Conservation (phyloP, 2,113 vertebrate genomes). For the Nematolebias whitei region DNA sequence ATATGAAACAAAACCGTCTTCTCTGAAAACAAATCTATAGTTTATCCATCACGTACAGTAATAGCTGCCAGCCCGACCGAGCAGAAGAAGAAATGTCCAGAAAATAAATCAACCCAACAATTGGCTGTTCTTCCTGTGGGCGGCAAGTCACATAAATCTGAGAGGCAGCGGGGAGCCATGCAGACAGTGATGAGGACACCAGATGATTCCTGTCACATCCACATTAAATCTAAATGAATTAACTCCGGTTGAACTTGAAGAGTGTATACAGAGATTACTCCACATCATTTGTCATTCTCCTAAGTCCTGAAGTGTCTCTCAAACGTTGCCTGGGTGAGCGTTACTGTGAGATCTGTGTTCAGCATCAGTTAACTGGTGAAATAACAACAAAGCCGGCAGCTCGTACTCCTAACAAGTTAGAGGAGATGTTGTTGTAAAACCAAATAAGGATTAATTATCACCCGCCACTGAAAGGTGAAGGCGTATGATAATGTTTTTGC, state of each 20-base stretch:
- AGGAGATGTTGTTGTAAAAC: slow-evolving; percentile 13
- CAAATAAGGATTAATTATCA: slow-evolving; percentile 9
- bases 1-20: slow-evolving; percentile 25
- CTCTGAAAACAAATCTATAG: slow-evolving; percentile 29
- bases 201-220: slow-evolving; percentile 58
- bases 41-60: slow-evolving; percentile 15
- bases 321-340: slow-evolving; percentile 43
- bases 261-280: slow-evolving; percentile 15
- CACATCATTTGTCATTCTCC: slow-evolving; percentile 1
- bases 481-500: too few species aligned
- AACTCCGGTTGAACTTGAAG: slow-evolving; percentile 14
- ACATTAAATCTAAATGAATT: slow-evolving; percentile 34
- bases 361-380: slow-evolving; percentile 63
- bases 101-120: slow-evolving; percentile 68
- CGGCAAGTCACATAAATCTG: slow-evolving; percentile 60
- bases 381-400: slow-evolving; percentile 50
- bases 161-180: slow-evolving; percentile 47
- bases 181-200: slow-evolving; percentile 70
- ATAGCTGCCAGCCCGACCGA: slow-evolving; percentile 19
- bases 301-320: background rate
- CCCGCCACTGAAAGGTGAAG: too few species aligned
- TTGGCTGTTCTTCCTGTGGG: slow-evolving; percentile 65
- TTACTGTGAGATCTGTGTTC: slow-evolving; percentile 69
- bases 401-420: slow-evolving; percentile 54
- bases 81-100: slow-evolving; percentile 24